Conservation (phyloP, 92 coral and sea anemone species). For the Isaurus tuberculatus region DNA sequence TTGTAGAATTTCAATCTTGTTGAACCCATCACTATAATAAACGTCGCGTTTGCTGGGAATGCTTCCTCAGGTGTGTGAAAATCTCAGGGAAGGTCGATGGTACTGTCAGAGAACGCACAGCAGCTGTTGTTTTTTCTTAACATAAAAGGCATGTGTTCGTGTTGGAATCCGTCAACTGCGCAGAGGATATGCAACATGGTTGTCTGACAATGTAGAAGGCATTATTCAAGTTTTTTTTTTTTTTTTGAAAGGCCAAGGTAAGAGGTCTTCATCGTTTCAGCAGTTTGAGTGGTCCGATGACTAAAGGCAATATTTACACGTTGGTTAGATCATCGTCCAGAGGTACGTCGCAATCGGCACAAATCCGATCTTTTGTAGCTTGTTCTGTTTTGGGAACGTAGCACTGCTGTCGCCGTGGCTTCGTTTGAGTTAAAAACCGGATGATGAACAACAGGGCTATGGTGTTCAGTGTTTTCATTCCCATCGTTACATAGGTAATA, state of each 20-base stretch:
- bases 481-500: not conserved
- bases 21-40: not conserved
- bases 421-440: not conserved
- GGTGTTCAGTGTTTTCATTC: slow-evolving; percentile 10
- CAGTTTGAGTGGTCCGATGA: slow-evolving; percentile 6
- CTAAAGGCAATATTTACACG: slow-evolving; percentile 15
- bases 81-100: not conserved
- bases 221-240: not conserved
- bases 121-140: not conserved
- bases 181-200: slow-evolving; percentile 6
- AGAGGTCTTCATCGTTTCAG: slow-evolving; percentile 1
- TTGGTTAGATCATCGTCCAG: slow-evolving; percentile 6
- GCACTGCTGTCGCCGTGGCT: not conserved
- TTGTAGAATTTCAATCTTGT: not conserved
- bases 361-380: not conserved
- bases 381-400: slow-evolving; percentile 1
- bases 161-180: not conserved
- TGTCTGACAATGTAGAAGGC: slow-evolving; percentile 2
- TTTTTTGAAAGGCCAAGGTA: slow-evolving; percentile 5
- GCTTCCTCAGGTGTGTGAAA: not conserved
- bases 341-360: slow-evolving; percentile 9
- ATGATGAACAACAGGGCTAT: slow-evolving; percentile 1
- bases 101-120: not conserved
- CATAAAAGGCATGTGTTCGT: not conserved
- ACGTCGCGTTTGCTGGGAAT: slow-evolving; percentile 7